Base-by-base conservation (phyloP, 2,888 invertebrate genomes). In the Rhogogaster chlorosoma region DNA sequence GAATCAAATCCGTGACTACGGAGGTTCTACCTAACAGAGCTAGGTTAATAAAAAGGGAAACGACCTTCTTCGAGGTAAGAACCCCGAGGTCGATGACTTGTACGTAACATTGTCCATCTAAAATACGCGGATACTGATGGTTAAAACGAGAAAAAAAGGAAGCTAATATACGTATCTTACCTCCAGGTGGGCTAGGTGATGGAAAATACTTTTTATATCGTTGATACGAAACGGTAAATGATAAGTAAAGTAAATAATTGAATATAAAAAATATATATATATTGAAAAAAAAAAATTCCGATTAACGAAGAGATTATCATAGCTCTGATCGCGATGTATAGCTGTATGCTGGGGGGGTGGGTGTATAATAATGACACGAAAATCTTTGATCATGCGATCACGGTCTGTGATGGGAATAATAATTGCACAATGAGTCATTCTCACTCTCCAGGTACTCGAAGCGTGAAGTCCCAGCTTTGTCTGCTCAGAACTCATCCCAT, bases 401-500 rank as follows among this genome's bases (percentile, higher is more conserved):
- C 67, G 67, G 49, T 77, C 77, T 18, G 36, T n/a, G 57, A 61
- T 80, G 80, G 80, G 61, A 80, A 80, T 49, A 32, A 84, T 88
- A 89, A 89, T 90, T 88, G 86, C 86, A 84, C 87, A 87, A 86
- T 91, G 91, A 91, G 88, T 91, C 91, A 91, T 88, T 88, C 88
- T 87, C 87, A 88, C 86, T 86, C 88, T 87, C 87, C 86, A 84
- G 84, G 80, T 80, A 84, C 85, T 87, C 89, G 88, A 87, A 90
- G 89, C 91, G 90, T 91, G 86, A 91, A 91, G 90, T 90, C 90
- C 89, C 90, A 89, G 89, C 90, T 91, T 89, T 90, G 89, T 90
- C 88, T 88, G 84, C 86, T 87, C 82, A 87, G 89, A 89, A 88
- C 89, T 90, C 89, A 88, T 90, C 89, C 88, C 87, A 88, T 89